phyloP scores from a whole-genome alignment of 2,888 invertebrate species.

The Homarus gammarus region DNA sequence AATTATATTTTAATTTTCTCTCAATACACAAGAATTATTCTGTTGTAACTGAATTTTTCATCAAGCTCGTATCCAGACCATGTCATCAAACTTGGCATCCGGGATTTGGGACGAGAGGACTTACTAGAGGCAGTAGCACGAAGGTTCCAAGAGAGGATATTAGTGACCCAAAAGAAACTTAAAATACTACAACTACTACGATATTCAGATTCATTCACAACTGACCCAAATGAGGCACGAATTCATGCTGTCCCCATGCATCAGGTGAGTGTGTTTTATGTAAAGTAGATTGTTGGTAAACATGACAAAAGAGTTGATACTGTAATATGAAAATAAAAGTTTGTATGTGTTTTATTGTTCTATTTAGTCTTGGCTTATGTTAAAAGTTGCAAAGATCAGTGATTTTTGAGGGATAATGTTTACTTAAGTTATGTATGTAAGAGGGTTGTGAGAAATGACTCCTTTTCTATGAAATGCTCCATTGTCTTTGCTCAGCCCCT shows the following conservation, averaged over 20 bases:
- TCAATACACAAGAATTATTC: no score
- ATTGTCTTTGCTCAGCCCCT: no score
- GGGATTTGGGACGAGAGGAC: conserved; percentile 79
- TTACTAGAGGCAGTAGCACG: conserved; percentile 78
- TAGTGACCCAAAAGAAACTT: conserved; percentile 77
- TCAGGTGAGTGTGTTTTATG: conserved; percentile 28
- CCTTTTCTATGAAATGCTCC: no score
- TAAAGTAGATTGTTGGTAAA: neutral
- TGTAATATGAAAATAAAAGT: no score
- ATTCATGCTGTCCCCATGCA: conserved; percentile 66
- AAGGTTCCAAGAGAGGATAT: conserved; percentile 78
- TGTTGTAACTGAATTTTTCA: neutral
- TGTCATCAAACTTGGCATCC: conserved; percentile 78
- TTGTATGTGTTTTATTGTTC: no score
- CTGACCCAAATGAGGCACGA: conserved; percentile 54
- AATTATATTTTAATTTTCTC: no score
- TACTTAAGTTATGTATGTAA: no score
- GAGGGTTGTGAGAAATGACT: no score
- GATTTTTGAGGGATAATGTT: no score
- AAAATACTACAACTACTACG: conserved; percentile 43
- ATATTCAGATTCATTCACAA: conserved; percentile 63
- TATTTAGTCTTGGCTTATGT: no score
- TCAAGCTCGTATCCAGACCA: conserved; percentile 76
- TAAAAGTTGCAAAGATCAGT: no score
- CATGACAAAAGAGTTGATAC: no score